phyloP scores from a whole-genome alignment of 2,888 invertebrate genomes.

The Vandiemenella viatica region DNA sequence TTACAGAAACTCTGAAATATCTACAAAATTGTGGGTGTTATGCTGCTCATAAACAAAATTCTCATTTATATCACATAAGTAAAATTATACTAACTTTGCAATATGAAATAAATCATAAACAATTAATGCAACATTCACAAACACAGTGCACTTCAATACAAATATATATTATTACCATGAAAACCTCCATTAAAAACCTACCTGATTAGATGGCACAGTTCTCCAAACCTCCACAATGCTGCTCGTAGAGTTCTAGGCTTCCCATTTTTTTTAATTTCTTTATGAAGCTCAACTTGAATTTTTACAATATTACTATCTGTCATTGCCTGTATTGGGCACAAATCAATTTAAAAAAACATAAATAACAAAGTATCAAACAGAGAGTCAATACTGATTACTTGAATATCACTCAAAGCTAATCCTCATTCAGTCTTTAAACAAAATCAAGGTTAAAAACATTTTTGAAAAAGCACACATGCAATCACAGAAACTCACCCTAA shows the following conservation, averaged over 20 bases:
- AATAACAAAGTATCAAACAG: not conserved
- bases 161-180: not conserved
- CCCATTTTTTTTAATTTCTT: slow-evolving; percentile 69
- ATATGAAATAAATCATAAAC: not conserved
- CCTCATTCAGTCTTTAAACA: not conserved
- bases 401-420: not conserved
- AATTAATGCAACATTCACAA: not conserved
- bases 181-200: slow-evolving; percentile 11
- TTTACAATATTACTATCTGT: slow-evolving; percentile 53
- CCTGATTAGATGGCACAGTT: slow-evolving; percentile 55
- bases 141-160: not conserved
- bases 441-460: not conserved
- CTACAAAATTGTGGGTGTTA: too few relatives aligned
- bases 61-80: too few relatives aligned
- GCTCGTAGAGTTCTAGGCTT: slow-evolving; percentile 52
- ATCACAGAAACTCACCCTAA: slow-evolving; percentile 36
- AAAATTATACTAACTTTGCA: not conserved
- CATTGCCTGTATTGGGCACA: slow-evolving; percentile 30
- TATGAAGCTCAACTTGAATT: slow-evolving; percentile 64
- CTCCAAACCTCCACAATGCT: slow-evolving; percentile 60
- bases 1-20: too few relatives aligned
- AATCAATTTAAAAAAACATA: too few relatives aligned
- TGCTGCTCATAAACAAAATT: too few relatives aligned
- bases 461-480: not conserved
- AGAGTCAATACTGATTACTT: not conserved